Evolutionary conservation across 1,140 invertebrate species (phyloP).

Genomic region (Diachasma alloeum): DNA sequence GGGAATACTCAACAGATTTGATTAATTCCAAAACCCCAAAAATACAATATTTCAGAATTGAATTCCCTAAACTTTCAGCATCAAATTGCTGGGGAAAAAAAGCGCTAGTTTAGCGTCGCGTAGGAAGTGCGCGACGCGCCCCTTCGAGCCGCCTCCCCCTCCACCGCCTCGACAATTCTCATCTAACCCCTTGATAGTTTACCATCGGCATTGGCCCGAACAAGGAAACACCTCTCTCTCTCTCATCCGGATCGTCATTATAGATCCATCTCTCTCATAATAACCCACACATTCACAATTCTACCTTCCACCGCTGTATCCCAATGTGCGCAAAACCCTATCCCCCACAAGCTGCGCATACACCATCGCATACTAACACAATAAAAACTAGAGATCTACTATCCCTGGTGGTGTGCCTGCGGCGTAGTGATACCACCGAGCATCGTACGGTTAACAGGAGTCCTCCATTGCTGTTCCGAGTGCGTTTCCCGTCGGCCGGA

Average conservation of each 20-base stretch:
- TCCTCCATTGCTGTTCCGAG: conserved; percentile 59
- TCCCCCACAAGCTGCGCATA: background rate
- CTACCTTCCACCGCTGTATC: background rate
- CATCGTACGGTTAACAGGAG: conserved; percentile 49
- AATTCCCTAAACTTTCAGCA: background rate
- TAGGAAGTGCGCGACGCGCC: conserved; percentile 35
- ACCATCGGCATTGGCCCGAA: background rate
- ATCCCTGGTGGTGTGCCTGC: conserved; percentile 16
- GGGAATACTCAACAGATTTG: background rate
- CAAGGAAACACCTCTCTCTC: too few species aligned
- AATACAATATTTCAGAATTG: background rate
- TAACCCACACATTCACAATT: background rate
- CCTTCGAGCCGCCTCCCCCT: conserved; percentile 16
- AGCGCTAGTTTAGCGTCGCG: conserved; percentile 39
- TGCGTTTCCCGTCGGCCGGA: conserved; percentile 53
- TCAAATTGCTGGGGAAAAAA: background rate
- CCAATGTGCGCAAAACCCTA: background rate
- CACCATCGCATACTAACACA: background rate
- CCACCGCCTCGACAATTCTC: background rate
- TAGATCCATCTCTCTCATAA: background rate
- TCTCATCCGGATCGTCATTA: background rate
- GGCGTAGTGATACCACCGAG: conserved; percentile 56
- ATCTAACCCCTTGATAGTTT: conserved; percentile 15
- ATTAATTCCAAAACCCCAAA: background rate
- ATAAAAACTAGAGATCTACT: background rate